A percentile compares a stretch with the other conserved stretches of the same genome.
These are phyloP conservation scores for Andrena bicolor DNA, from an alignment of 2,888 invertebrate species.

Conservation along the genomic window DNA sequence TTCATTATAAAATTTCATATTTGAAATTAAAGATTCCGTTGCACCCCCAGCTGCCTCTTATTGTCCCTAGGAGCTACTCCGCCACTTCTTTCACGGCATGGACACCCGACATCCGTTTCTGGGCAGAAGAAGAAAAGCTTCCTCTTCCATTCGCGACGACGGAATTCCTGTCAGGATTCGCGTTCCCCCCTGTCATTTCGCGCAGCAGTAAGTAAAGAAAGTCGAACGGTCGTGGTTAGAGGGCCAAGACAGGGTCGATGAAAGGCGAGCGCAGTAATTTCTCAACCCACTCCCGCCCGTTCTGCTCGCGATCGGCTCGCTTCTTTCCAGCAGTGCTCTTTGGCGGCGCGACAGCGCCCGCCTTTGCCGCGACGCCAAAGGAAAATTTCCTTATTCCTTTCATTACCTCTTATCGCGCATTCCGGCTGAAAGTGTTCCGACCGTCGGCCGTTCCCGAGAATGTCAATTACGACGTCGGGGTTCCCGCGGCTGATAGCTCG, in stretches of 20 bases:
- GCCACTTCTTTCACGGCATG: background rate
- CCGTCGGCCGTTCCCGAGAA: conserved; percentile 35
- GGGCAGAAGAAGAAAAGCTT: too few relatives aligned
- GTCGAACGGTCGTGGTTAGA: conserved; percentile 22
- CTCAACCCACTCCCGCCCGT: background rate
- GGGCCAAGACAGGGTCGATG: conserved; percentile 20
- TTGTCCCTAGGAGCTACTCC: background rate
- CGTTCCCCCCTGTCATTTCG: conserved; percentile 12
- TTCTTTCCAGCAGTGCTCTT: conserved; percentile 12
- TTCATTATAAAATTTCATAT: too few relatives aligned
- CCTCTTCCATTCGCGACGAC: background rate
- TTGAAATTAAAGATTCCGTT: background rate
- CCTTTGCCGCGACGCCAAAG: conserved; percentile 8
- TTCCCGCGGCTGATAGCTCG: conserved; percentile 35
- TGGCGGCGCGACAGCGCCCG: background rate
- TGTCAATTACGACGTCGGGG: conserved; percentile 51
- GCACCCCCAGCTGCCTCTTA: background rate
- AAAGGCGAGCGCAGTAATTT: conserved; percentile 23
- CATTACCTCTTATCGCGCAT: conserved; percentile 56
- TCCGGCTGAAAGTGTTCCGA: conserved; percentile 33
- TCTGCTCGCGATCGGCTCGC: conserved; percentile 14
- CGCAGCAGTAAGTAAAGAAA: conserved; percentile 14
- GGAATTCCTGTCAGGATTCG: conserved; percentile 8
- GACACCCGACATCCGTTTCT: background rate
- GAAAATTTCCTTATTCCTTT: conserved; percentile 60